Conservation (phyloP, 2,888 invertebrate genomes). For the Mesochorus sp. region DNA sequence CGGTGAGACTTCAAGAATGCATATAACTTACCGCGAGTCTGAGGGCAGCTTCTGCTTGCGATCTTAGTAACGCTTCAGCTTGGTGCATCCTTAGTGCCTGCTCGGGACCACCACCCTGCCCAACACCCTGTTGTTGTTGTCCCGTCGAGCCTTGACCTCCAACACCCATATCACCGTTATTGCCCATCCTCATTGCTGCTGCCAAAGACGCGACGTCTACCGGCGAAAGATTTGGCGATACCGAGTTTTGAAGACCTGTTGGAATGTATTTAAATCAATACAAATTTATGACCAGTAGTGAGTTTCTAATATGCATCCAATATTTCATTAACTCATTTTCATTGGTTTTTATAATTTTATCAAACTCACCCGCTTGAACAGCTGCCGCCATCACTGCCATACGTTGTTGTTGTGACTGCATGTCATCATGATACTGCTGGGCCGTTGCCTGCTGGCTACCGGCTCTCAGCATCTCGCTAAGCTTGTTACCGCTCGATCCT, state of each 20-base stretch:
- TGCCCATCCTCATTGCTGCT: constrained; percentile 82
- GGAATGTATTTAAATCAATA: no score
- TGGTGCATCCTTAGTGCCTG: constrained; percentile 87
- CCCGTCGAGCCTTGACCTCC: constrained; percentile 80
- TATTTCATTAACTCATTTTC: no score
- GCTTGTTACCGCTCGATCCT: constrained; percentile 80
- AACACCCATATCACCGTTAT: constrained; percentile 80
- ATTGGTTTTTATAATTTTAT: neutral
- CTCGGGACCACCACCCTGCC: constrained; percentile 77
- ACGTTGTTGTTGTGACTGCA: constrained; percentile 85
- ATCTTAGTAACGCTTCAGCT: constrained; percentile 91
- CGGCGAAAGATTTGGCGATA: constrained; percentile 80
- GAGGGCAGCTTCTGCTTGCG: constrained; percentile 93
- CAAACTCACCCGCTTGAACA: constrained; percentile 76
- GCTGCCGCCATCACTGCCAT: constrained; percentile 81
- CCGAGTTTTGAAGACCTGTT: constrained; percentile 80
- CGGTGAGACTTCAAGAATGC: neutral
- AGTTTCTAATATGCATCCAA: no score
- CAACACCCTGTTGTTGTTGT: constrained; percentile 79
- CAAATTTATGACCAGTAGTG: no score
- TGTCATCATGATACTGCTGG: constrained; percentile 83
- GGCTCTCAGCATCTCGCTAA: constrained; percentile 80
- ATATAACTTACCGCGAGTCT: constrained; percentile 87
- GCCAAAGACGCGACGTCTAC: constrained; percentile 80
- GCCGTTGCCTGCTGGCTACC: constrained; percentile 79